A percentile compares a stretch with the other conserved stretches of the same genome.
Conservation (phyloP, 2,888 invertebrate genomes). For the Luperina testacea region DNA sequence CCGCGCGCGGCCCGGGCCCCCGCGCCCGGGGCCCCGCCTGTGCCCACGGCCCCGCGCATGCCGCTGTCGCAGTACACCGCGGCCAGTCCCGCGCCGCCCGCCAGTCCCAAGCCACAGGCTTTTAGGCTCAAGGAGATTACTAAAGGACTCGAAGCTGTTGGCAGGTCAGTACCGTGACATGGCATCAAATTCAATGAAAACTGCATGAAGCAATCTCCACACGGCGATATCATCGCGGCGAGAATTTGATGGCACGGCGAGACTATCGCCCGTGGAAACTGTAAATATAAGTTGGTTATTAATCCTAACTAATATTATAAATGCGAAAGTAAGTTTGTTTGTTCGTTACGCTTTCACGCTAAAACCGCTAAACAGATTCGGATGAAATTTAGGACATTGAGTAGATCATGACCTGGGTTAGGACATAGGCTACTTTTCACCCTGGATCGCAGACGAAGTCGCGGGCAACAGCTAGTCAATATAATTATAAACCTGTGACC, state of each 20-base stretch:
- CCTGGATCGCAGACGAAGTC: too few relatives aligned
- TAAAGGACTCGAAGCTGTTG: constrained; percentile 97
- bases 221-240: not conserved
- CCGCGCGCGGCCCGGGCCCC: constrained; percentile 84
- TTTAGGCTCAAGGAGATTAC: constrained; percentile 93
- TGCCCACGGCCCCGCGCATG: constrained; percentile 92
- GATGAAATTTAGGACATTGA: too few relatives aligned
- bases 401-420: too few relatives aligned
- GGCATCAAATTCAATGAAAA: not conserved
- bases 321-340: too few relatives aligned
- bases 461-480: too few relatives aligned
- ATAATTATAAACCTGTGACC: not conserved
- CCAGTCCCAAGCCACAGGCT: constrained; percentile 60
- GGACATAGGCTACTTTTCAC: too few relatives aligned
- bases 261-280: too few relatives aligned
- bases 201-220: not conserved
- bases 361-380: too few relatives aligned
- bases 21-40: constrained; percentile 88
- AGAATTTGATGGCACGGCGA: not conserved
- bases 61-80: constrained; percentile 84
- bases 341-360: too few relatives aligned
- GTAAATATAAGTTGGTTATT: too few relatives aligned
- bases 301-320: too few relatives aligned
- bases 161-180: constrained; percentile 86
- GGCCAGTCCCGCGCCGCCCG: constrained; percentile 20